Evolutionary conservation across 2,888 invertebrate genomes (phyloP).

Genomic region (Drosophila borborema): DNA sequence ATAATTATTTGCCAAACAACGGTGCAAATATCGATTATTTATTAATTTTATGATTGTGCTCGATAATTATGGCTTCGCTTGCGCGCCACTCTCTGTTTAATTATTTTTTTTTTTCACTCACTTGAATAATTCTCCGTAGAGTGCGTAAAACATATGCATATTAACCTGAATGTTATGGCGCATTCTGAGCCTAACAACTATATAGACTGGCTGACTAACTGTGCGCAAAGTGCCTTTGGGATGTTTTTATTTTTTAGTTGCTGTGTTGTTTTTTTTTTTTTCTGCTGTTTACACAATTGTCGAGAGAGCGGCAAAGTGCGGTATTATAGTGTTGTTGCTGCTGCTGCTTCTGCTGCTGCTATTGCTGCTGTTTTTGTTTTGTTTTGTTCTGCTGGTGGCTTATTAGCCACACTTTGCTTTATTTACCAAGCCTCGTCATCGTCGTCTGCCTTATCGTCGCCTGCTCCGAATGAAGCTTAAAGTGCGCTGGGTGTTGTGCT

Average conservation of each 20-base stretch:
- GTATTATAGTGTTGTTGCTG: slow-evolving; percentile 42
- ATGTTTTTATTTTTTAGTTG: slow-evolving; percentile 19
- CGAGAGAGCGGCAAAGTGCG: slow-evolving; percentile 53
- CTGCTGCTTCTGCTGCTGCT: slow-evolving; percentile 2
- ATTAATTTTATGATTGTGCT: neutral
- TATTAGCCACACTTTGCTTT: slow-evolving; percentile 70
- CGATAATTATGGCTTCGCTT: neutral
- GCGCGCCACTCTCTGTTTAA: neutral
- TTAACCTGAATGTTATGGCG: slow-evolving; percentile 11
- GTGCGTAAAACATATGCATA: slow-evolving; percentile 3
- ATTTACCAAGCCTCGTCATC: slow-evolving; percentile 56
- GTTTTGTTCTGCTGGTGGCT: slow-evolving; percentile 39
- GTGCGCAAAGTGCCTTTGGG: slow-evolving; percentile 22
- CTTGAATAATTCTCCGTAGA: no score
- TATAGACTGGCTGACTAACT: slow-evolving; percentile 28
- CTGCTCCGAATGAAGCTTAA: slow-evolving; percentile 45
- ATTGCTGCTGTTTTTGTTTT: slow-evolving; percentile 18
- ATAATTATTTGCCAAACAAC: neutral
- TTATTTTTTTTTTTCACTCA: neutral
- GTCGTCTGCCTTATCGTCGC: slow-evolving; percentile 20
- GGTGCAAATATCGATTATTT: neutral
- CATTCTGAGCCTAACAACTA: slow-evolving; percentile 4
- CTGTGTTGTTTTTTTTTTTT: slow-evolving; percentile 18
- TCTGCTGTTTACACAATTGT: slow-evolving; percentile 66
- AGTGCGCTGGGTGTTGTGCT: slow-evolving; percentile 45